A percentile compares a stretch with the other conserved stretches of the same genome.
phyloP scores from a whole-genome alignment of 2,888 invertebrate genomes.

The Allacma fusca region DNA sequence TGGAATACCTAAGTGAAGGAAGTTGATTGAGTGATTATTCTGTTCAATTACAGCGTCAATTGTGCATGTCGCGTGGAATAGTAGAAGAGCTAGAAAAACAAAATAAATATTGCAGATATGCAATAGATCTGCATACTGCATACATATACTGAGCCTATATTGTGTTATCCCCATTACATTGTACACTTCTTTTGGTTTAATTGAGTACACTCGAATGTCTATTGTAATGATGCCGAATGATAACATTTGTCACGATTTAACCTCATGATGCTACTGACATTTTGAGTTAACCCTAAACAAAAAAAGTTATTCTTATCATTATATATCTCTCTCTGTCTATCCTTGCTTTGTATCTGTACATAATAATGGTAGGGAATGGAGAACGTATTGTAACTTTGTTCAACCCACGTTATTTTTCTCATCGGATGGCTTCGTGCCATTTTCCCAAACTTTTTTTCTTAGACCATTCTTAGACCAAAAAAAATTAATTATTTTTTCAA shows the following conservation, averaged over 20 bases:
- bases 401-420: background rate
- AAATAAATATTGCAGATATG: background rate
- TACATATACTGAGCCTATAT: too few relatives aligned
- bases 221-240: background rate
- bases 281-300: background rate
- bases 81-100: background rate
- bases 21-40: background rate
- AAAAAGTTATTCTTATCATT: constrained; percentile 16
- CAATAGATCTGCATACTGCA: background rate
- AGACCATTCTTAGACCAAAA: too few relatives aligned
- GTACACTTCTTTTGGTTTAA: too few relatives aligned
- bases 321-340: background rate
- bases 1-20: background rate
- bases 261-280: constrained; percentile 3
- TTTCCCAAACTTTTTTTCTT: background rate
- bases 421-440: background rate
- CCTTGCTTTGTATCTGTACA: background rate
- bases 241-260: constrained; percentile 16
- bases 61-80: background rate
- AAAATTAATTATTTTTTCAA: background rate
- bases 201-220: background rate
- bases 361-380: background rate
- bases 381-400: background rate
- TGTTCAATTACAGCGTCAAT: constrained; percentile 1
- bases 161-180: too few relatives aligned